Conservation (phyloP, 2,113 vertebrate species). For the Miniopterus natalensis region DNA sequence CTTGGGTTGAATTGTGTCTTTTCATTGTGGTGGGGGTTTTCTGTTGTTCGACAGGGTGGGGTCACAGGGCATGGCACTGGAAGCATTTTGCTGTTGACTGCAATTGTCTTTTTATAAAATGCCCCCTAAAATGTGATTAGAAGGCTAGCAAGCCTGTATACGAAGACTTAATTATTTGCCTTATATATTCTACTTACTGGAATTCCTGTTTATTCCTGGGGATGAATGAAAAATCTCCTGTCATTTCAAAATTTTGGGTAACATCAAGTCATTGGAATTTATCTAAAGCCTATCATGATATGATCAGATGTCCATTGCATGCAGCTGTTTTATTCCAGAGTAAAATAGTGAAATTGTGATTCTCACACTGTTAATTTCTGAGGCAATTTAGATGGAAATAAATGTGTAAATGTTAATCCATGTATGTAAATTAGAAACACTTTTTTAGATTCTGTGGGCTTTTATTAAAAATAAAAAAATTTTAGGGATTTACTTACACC, state of each 20-base stretch:
- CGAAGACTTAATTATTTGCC: conserved; percentile 24
- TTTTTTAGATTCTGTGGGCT: conserved; percentile 66
- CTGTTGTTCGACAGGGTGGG: conserved; percentile 18
- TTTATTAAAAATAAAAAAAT: conserved; percentile 72
- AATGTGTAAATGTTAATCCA: conserved; percentile 67
- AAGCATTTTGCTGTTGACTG: conserved; percentile 57
- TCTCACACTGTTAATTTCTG: conserved; percentile 65
- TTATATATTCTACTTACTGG: conserved; percentile 48
- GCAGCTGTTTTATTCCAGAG: conserved; percentile 50
- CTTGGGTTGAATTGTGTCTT: conserved; percentile 34
- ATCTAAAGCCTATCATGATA: neutral
- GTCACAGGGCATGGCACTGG: neutral
- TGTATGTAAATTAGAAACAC: conserved; percentile 70
- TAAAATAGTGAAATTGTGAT: conserved; percentile 59
- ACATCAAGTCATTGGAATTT: conserved; percentile 61
- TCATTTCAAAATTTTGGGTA: conserved; percentile 54
- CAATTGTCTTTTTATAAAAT: conserved; percentile 64
- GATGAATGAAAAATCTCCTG: conserved; percentile 58
- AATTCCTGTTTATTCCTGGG: conserved; percentile 65
- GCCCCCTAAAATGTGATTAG: conserved; percentile 43
- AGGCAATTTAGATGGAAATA: conserved; percentile 57
- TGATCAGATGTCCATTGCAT: conserved; percentile 61
- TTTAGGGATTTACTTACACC: conserved; percentile 56
- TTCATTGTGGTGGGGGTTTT: conserved; percentile 51
- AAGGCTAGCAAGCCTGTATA: conserved; percentile 46